Percentiles rank a stretch among this genome's conserved stretches.
These are phyloP conservation scores for Daubentonia madagascariensis DNA, from an alignment of 2,113 vertebrate genomes.

Conservation along the genomic window DNA sequence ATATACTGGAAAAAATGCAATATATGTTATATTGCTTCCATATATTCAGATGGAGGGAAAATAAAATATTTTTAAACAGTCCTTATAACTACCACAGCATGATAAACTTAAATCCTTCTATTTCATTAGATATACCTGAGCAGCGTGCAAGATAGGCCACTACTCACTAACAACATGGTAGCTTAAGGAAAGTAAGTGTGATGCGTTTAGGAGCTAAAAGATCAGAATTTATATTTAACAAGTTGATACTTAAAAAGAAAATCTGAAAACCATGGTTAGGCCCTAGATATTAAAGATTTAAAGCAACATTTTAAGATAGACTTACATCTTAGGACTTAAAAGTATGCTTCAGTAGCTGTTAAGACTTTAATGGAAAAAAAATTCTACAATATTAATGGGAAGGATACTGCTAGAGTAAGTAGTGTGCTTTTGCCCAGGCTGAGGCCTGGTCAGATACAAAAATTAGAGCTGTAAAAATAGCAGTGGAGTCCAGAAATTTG, in stretches of 20 bases:
- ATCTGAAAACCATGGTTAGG: background rate
- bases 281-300: conserved; percentile 68
- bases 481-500: background rate
- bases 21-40: background rate
- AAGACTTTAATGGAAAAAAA: conserved; percentile 49
- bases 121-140: background rate
- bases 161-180: background rate
- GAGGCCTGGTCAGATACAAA: background rate
- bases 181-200: background rate
- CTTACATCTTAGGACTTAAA: conserved; percentile 31
- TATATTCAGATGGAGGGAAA: background rate
- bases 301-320: conserved; percentile 51
- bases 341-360: conserved; percentile 56
- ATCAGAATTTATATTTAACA: conserved; percentile 42
- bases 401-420: conserved; percentile 7
- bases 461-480: background rate
- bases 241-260: conserved; percentile 30
- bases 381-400: conserved; percentile 68
- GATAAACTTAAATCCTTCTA: background rate
- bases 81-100: background rate
- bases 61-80: background rate
- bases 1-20: background rate
- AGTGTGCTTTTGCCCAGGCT: background rate
- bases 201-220: background rate
- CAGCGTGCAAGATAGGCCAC: background rate